These are phyloP conservation scores for Scrobipalpa costella DNA, from an alignment of 2,888 invertebrate species.

Conservation along the genomic window DNA sequence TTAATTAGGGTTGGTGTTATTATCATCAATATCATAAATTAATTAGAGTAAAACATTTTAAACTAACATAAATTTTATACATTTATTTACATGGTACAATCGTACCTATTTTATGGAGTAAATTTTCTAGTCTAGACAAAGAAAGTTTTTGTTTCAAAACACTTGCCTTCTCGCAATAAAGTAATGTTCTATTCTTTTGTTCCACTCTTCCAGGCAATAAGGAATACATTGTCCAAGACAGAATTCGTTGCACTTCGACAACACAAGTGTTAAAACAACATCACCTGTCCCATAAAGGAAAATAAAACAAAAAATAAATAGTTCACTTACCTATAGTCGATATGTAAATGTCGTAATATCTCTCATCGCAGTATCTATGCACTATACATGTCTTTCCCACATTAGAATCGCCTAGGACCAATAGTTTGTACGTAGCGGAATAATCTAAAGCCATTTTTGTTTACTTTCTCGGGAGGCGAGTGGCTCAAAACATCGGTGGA, in stretches of 20 bases:
- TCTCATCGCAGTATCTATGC: slow-evolving; percentile 93
- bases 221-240: slow-evolving; percentile 26
- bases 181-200: neutral
- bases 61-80: no score
- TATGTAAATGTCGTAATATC: slow-evolving; percentile 94
- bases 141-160: neutral
- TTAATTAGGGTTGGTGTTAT: no score
- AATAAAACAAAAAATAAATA: slow-evolving; percentile 67
- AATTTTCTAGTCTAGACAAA: no score
- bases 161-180: neutral
- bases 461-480: slow-evolving; percentile 70
- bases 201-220: neutral
- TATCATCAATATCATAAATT: no score
- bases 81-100: no score
- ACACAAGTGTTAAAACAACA: slow-evolving; percentile 38
- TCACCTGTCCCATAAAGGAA: slow-evolving; percentile 66
- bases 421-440: slow-evolving; percentile 92
- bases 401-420: slow-evolving; percentile 93
- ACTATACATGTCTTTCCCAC: slow-evolving; percentile 95
- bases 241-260: slow-evolving; percentile 28
- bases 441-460: slow-evolving; percentile 90
- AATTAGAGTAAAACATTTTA: no score
- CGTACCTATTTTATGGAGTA: no score
- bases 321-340: slow-evolving; percentile 91
- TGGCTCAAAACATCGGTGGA: slow-evolving; percentile 69